Evolutionary conservation across 2,113 vertebrate genomes (phyloP).

Genomic region (Dissostichus mawsoni): DNA sequence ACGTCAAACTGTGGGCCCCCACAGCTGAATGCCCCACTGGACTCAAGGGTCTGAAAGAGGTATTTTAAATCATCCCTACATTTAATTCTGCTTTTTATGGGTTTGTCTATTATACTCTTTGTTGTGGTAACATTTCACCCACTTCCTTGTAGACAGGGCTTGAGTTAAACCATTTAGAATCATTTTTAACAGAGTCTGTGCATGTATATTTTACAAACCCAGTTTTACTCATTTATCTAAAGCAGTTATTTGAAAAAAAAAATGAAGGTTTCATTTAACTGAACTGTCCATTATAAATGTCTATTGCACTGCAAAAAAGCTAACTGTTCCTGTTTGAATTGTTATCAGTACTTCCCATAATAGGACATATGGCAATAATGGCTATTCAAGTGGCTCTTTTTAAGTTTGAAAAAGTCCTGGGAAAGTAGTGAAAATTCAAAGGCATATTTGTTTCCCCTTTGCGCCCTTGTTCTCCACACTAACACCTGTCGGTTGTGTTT

Average conservation of each 20-base stretch:
- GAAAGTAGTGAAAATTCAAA: too few species aligned
- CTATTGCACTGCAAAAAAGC: not conserved
- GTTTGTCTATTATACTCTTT: not conserved
- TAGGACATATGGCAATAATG: too few species aligned
- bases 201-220: not conserved
- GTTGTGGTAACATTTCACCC: not conserved
- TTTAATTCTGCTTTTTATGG: not conserved
- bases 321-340: not conserved
- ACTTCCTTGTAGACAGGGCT: not conserved
- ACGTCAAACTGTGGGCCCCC: conserved; percentile 97
- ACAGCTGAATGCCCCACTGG: conserved; percentile 89
- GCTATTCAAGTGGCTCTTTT: too few species aligned
- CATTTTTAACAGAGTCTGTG: too few species aligned
- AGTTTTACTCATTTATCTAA: not conserved
- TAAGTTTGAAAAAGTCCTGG: too few species aligned
- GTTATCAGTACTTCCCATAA: too few species aligned
- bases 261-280: not conserved
- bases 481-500: not conserved
- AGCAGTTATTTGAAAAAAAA: not conserved
- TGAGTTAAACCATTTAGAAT: too few species aligned
- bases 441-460: too few species aligned
- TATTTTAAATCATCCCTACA: conserved; percentile 44
- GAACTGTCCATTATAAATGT: not conserved
- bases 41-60: conserved; percentile 91
- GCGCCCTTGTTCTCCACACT: not conserved